phyloP scores from a whole-genome alignment of 2,113 vertebrate genomes.

The Nothobranchius furzeri region DNA sequence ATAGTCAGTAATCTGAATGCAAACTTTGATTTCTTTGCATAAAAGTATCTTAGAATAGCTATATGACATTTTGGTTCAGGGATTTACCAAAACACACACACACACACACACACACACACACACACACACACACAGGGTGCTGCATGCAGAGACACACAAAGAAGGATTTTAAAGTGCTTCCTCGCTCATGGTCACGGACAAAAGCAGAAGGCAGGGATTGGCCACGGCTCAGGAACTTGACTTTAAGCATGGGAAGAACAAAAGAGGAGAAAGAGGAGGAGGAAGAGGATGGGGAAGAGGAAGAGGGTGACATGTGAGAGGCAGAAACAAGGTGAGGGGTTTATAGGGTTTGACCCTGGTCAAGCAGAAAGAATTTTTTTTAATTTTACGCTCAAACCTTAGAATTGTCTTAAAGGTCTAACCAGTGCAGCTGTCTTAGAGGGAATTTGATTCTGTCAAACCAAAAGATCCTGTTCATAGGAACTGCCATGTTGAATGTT shows the following conservation, averaged over 20 bases:
- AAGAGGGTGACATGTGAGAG: background rate
- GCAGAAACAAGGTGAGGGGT: background rate
- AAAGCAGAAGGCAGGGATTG: conserved; percentile 69
- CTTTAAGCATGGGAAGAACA: conserved; percentile 65
- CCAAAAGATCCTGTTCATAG: no score
- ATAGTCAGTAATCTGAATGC: no score
- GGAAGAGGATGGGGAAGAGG: background rate
- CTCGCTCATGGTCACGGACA: conserved; percentile 71
- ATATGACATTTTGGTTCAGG: background rate
- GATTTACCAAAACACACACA: background rate
- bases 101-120: conserved; percentile 3
- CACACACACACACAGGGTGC: conserved; percentile 6
- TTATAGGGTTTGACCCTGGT: background rate
- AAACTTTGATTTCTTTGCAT: background rate
- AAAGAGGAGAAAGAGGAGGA: conserved; percentile 21
- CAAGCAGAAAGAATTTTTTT: background rate
- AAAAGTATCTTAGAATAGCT: background rate
- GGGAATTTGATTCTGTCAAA: no score
- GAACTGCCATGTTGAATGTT: no score
- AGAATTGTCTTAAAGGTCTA: no score
- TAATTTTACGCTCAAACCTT: background rate
- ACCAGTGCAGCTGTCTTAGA: no score
- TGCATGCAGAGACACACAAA: conserved; percentile 32
- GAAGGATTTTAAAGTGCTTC: conserved; percentile 50
- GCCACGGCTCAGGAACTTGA: conserved; percentile 76